These are phyloP conservation scores for Sclerodermus sp. DNA, from an alignment of 2,888 invertebrate species.

Conservation along the genomic window DNA sequence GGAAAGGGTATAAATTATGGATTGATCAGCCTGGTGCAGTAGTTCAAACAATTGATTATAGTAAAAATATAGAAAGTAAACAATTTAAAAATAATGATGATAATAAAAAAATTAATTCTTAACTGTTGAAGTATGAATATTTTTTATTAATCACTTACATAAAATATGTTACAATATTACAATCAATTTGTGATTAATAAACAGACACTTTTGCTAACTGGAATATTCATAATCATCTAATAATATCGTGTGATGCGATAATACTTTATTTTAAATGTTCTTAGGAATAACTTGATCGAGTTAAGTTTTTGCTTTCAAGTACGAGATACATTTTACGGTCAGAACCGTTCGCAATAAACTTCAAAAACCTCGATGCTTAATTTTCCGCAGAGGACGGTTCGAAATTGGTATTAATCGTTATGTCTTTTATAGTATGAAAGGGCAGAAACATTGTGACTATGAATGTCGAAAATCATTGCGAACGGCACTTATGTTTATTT, in stretches of 20 bases:
- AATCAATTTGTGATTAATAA: constrained; percentile 53
- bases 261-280: constrained; percentile 40
- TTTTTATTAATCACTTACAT: constrained; percentile 55
- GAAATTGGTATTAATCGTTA: too few species aligned
- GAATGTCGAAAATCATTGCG: constrained; percentile 36
- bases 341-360: constrained; percentile 41
- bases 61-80: constrained; percentile 22
- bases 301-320: constrained; percentile 40
- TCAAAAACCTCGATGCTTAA: constrained; percentile 12
- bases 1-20: constrained; percentile 60
- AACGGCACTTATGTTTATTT: constrained; percentile 39
- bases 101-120: background rate
- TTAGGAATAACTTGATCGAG: constrained; percentile 39
- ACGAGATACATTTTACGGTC: constrained; percentile 39
- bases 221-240: constrained; percentile 49
- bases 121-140: constrained; percentile 36
- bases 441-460: constrained; percentile 10
- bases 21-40: constrained; percentile 60
- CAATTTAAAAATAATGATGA: too few species aligned
- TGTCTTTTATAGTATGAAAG: constrained; percentile 12
- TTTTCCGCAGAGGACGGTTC: constrained; percentile 26
- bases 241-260: constrained; percentile 45
- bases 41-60: constrained; percentile 59
- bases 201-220: constrained; percentile 48
- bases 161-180: constrained; percentile 56